Evolutionary conservation across 2,888 invertebrate species (phyloP).

Genomic region (Tetanocera ferruginea): DNA sequence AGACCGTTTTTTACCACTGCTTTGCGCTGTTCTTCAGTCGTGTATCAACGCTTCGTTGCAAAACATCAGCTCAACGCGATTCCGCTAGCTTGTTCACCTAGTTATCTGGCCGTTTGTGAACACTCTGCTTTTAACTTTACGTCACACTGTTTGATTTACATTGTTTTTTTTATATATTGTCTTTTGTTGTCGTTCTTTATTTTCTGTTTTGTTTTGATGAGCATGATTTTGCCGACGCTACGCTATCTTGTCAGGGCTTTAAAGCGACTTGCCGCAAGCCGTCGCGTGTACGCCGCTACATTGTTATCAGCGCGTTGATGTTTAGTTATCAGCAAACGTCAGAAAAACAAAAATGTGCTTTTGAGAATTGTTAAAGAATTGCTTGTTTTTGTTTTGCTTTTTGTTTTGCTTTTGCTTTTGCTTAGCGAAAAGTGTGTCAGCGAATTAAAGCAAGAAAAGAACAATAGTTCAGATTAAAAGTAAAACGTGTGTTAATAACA

Average conservation of each 20-base stretch:
- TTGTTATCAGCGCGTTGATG: background rate
- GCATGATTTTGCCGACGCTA: background rate
- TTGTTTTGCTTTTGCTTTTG: background rate
- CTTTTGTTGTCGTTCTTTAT: background rate
- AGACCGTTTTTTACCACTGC: conserved; percentile 28
- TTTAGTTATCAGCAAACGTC: too few relatives aligned
- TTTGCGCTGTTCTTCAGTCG: conserved; percentile 38
- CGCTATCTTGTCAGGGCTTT: background rate
- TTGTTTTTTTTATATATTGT: background rate
- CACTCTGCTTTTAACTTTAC: background rate
- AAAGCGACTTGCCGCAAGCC: background rate
- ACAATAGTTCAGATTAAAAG: background rate
- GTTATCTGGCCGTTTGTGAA: background rate
- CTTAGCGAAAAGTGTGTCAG: background rate
- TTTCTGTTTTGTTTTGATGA: background rate
- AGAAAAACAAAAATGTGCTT: too few relatives aligned
- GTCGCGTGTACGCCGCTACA: background rate
- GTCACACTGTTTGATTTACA: background rate
- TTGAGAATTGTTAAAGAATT: background rate
- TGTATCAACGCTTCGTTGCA: conserved; percentile 37
- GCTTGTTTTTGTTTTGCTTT: background rate
- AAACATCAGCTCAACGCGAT: conserved; percentile 33
- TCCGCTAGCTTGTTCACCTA: conserved; percentile 7
- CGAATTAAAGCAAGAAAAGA: background rate
- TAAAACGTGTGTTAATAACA: too few relatives aligned